Evolutionary conservation across 92 coral and sea anemone species (phyloP).

Genomic region (Meandrina meandrites): DNA sequence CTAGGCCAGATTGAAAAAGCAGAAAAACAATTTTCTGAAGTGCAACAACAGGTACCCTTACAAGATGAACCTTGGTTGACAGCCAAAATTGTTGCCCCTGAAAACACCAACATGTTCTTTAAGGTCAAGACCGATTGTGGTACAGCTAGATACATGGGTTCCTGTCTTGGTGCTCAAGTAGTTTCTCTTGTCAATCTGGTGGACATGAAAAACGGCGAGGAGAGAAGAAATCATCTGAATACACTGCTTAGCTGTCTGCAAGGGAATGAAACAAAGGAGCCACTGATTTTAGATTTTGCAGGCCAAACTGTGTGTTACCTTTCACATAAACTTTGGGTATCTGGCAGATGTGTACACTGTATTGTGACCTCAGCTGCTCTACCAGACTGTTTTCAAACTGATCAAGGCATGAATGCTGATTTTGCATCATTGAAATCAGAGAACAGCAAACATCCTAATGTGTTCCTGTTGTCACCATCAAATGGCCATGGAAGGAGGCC

Average conservation of each 20-base stretch:
- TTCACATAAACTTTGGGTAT: background rate
- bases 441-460: background rate
- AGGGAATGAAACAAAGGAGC: background rate
- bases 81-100: background rate
- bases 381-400: background rate
- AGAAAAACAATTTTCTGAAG: background rate
- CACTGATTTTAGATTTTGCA: background rate
- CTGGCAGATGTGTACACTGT: background rate
- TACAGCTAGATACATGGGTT: background rate
- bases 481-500: background rate
- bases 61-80: background rate
- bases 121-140: background rate
- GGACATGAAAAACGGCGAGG: background rate
- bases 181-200: slow-evolving; percentile 16
- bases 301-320: background rate
- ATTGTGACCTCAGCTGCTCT: background rate
- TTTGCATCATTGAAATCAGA: background rate
- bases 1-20: slow-evolving; percentile 10
- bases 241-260: background rate
- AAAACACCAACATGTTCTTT: background rate
- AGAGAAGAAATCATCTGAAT: slow-evolving; percentile 7
- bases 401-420: background rate
- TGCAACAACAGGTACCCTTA: background rate
- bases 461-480: slow-evolving; percentile 2
- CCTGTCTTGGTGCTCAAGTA: background rate